A percentile compares a stretch with the other conserved stretches of the same genome.
phyloP scores from a whole-genome alignment of 1,140 invertebrate genomes.

The Palaemon carinicauda region DNA sequence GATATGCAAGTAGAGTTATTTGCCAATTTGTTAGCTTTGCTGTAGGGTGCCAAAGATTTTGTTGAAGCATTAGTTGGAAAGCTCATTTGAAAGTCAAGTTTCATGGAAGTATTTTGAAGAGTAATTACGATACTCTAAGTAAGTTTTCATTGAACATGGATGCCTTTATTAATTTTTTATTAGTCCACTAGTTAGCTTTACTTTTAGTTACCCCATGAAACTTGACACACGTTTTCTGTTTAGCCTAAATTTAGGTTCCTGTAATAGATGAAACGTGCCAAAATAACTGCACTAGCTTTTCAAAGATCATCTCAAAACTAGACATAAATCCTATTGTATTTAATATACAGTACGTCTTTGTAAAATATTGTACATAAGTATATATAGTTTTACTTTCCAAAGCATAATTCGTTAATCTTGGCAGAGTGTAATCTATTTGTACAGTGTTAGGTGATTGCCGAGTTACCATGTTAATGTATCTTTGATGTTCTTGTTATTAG shows the following conservation, averaged over 20 bases:
- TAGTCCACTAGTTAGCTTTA: background rate
- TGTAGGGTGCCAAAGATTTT: slow-evolving; percentile 56
- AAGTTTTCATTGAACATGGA: background rate
- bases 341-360: slow-evolving; percentile 14
- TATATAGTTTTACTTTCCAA: slow-evolving; percentile 34
- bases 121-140: too few species aligned
- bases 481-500: slow-evolving; percentile 50
- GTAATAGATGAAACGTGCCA: slow-evolving; percentile 39
- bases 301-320: slow-evolving; percentile 44
- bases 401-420: slow-evolving; percentile 47
- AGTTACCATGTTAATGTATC: slow-evolving; percentile 17
- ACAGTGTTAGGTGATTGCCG: slow-evolving; percentile 48
- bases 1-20: slow-evolving; percentile 57
- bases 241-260: slow-evolving; percentile 38
- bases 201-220: slow-evolving; percentile 34
- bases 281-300: slow-evolving; percentile 46
- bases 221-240: slow-evolving; percentile 35
- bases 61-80: slow-evolving; percentile 36
- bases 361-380: slow-evolving; percentile 43
- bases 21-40: slow-evolving; percentile 51
- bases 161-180: background rate
- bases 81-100: slow-evolving; percentile 41
- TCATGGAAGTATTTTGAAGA: background rate
- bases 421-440: slow-evolving; percentile 44
- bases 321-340: slow-evolving; percentile 34